A percentile compares a stretch with the other conserved stretches of the same genome.
Evolutionary conservation across 2,888 invertebrate genomes (phyloP).

Genomic region (Dorcus parallelipipedus): DNA sequence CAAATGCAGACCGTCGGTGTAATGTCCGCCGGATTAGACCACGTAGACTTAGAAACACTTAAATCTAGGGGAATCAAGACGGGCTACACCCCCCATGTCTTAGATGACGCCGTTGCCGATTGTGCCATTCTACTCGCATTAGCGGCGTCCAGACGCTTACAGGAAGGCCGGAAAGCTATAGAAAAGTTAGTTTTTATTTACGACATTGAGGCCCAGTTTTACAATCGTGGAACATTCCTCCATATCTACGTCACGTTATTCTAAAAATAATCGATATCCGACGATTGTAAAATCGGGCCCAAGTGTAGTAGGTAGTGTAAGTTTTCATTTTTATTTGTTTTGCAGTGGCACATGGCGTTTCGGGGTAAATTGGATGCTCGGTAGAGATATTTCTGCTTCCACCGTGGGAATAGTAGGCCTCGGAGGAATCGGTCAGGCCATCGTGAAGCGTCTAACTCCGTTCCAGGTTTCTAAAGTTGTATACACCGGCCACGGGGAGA

Average conservation of each 20-base stretch:
- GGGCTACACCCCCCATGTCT: conserved; percentile 75
- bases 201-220: too few relatives aligned
- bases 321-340: neutral
- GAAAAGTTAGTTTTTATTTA: conserved; percentile 46
- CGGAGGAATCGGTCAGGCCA: conserved; percentile 73
- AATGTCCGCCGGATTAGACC: conserved; percentile 85
- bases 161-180: conserved; percentile 68
- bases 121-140: conserved; percentile 73
- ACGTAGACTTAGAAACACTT: conserved; percentile 71
- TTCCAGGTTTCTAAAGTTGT: conserved; percentile 71
- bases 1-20: conserved; percentile 73
- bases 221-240: too few relatives aligned
- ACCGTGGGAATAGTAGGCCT: conserved; percentile 84
- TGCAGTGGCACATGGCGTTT: conserved; percentile 33
- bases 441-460: conserved; percentile 67
- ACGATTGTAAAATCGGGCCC: too few relatives aligned
- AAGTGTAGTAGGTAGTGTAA: neutral
- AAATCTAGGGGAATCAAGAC: conserved; percentile 69
- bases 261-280: too few relatives aligned
- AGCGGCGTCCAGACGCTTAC: conserved; percentile 69
- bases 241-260: too few relatives aligned
- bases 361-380: conserved; percentile 73
- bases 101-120: conserved; percentile 79
- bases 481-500: conserved; percentile 70
- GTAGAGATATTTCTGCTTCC: conserved; percentile 71